Evolutionary conservation across 2,888 invertebrate species (phyloP), one percentile per base, ranked within the genome.

Genomic region (Ophion slaviceki): DNA sequence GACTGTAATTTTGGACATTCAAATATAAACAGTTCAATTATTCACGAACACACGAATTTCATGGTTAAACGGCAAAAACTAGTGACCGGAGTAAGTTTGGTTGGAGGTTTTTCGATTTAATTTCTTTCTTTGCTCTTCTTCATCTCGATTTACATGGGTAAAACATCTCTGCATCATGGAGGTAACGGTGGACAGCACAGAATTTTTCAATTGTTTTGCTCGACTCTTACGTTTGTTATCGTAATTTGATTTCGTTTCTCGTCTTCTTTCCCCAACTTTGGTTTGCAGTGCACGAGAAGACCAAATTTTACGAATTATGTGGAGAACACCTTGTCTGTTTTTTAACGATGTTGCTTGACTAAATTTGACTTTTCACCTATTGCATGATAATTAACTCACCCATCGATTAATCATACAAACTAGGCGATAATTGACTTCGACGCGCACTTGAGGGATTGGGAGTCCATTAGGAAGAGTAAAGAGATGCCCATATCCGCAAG

Each of bases 381-480:
- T 20, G 61, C 61, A 20, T 62, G 20, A 10, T 5, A 62, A 20
- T 20, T 62, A 62, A 17, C 61, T 20, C 10, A n/a, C n/a, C 5
- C n/a, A 5, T 24, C 1, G 1, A 4, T 62, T 68, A 45, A 2
- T n/a, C 11, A 68, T 68, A 2, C 6, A n/a, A 45, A 20, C 45
- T 47, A 68, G 47, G 68, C 68, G 11, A 78, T 78, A 59, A 78
- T 61, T 61, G 68, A 62, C 28, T 68, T 68, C 68, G 45, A 45
- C 62, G 59, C 11, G 72, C 62, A 45, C 45, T 75, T 75, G 62
- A 62, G 74, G 32, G 28, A 61, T 61, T 61, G 74, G 74, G 61
- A 45, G 62, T 74, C 62, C 53, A 24, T 24, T 74, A 62, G 45
- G 7, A 40, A 14, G n/a, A 75, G 24, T 20, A 36, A 40, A 61